Conservation (phyloP, 23 tunicate species). For the Trididemnum miniatum region DNA sequence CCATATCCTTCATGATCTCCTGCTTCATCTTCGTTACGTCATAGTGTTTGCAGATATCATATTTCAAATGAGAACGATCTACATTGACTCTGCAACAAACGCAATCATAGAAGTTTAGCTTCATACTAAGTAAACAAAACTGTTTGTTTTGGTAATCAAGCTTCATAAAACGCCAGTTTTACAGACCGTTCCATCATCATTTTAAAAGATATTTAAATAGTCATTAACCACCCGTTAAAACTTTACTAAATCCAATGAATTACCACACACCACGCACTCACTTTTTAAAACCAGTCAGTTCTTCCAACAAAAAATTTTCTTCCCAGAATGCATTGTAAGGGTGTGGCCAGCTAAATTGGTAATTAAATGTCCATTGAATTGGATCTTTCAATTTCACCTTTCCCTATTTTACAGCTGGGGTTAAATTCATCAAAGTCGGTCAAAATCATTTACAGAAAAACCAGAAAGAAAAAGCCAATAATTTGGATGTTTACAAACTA, state of each 20-base stretch:
- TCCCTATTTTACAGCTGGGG: constrained; percentile 13
- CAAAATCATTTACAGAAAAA: neutral
- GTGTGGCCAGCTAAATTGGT: constrained; percentile 69
- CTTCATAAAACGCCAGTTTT: too few relatives aligned
- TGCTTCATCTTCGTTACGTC: constrained; percentile 60
- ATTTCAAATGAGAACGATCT: constrained; percentile 41
- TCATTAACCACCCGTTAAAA: neutral
- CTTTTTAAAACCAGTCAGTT: constrained; percentile 43
- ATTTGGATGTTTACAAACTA: too few relatives aligned
- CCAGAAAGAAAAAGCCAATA: too few relatives aligned
- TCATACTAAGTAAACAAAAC: neutral
- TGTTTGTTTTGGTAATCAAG: neutral
- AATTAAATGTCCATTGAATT: constrained; percentile 51
- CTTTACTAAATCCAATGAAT: neutral
- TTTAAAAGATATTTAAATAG: neutral
- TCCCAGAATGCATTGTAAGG: constrained; percentile 81
- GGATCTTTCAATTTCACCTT: constrained; percentile 48
- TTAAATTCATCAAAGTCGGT: neutral
- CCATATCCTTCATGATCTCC: constrained; percentile 78
- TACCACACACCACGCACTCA: neutral
- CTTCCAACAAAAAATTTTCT: constrained; percentile 73
- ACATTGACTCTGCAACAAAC: constrained; percentile 5
- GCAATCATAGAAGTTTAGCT: neutral
- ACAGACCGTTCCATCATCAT: too few relatives aligned
- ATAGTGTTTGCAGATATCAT: constrained; percentile 87